A percentile compares a stretch with the other conserved stretches of the same genome.
Conservation (phyloP, 2,888 invertebrate species). For the Drosophila lutescens region DNA sequence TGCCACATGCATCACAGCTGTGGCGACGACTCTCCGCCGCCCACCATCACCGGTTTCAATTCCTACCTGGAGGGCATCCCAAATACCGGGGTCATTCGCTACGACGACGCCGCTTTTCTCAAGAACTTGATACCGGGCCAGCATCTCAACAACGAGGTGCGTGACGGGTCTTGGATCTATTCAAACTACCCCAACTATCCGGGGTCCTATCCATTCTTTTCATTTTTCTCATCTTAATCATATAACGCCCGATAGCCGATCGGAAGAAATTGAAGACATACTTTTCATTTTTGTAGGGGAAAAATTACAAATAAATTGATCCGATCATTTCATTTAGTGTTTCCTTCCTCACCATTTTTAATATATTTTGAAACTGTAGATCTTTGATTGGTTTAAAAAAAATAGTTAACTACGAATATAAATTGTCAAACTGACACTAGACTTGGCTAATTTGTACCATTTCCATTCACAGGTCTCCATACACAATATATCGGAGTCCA, state of each 20-base stretch:
- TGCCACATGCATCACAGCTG: conserved; percentile 82
- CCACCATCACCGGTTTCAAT: conserved; percentile 83
- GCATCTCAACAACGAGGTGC: conserved; percentile 84
- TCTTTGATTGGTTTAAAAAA: too few species aligned
- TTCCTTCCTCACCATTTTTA: too few species aligned
- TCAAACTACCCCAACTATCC: background rate
- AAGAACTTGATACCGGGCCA: conserved; percentile 84
- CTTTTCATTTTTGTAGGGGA: too few species aligned
- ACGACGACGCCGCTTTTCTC: conserved; percentile 83
- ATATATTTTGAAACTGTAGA: too few species aligned
- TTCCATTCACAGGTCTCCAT: conserved; percentile 82
- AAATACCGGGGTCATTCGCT: conserved; percentile 83
- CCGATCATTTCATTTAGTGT: too few species aligned
- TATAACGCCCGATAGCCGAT: background rate
- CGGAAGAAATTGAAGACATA: too few species aligned
- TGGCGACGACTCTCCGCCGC: conserved; percentile 84
- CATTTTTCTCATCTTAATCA: conserved; percentile 29
- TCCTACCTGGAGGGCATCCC: conserved; percentile 84
- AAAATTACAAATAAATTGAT: too few species aligned
- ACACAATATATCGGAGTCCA: conserved; percentile 84
- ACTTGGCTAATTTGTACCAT: too few species aligned
- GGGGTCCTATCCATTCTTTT: conserved; percentile 12
- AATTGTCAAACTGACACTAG: too few species aligned
- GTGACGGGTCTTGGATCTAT: conserved; percentile 22
- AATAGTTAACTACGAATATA: too few species aligned